Percentiles rank a stretch among this genome's conserved stretches.
phyloP scores from a whole-genome alignment of 2,113 vertebrate genomes.

The Sakesphorus luctuosus region DNA sequence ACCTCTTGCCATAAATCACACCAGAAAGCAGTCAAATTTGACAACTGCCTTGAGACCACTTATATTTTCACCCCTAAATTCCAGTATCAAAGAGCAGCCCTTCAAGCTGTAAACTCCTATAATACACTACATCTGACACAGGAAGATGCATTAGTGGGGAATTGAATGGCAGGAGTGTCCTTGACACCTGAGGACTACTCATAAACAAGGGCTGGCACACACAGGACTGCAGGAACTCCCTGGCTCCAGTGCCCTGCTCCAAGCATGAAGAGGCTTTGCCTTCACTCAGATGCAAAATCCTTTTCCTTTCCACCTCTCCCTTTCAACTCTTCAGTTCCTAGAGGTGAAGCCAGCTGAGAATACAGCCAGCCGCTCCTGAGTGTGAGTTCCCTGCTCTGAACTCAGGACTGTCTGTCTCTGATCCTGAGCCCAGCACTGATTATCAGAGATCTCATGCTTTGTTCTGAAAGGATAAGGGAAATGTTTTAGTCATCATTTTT shows the following conservation, averaged over 20 bases:
- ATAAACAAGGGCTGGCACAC: not conserved
- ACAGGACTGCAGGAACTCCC: not conserved
- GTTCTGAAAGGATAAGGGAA: not conserved
- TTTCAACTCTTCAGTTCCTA: not conserved
- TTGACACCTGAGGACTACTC: not conserved
- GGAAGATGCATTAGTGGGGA: not conserved
- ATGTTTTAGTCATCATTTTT: not conserved
- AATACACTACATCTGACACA: slow-evolving; percentile 16
- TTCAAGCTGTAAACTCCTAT: slow-evolving; percentile 63
- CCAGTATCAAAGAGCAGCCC: slow-evolving; percentile 72
- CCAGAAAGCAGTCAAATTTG: slow-evolving; percentile 71
- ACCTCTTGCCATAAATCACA: slow-evolving; percentile 78
- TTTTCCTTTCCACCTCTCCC: not conserved
- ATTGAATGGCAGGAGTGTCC: not conserved
- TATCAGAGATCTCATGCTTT: not conserved
- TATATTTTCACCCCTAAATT: slow-evolving; percentile 65
- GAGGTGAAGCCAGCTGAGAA: not conserved
- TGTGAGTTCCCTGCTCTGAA: accelerated
- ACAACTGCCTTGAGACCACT: slow-evolving; percentile 71
- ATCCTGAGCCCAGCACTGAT: not conserved
- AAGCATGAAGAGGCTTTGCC: not conserved
- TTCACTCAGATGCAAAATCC: not conserved
- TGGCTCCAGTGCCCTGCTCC: not conserved
- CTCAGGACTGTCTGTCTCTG: not conserved
- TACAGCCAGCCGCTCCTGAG: not conserved